A percentile compares a stretch with the other conserved stretches of the same genome.
Evolutionary conservation across 2,113 vertebrate genomes (phyloP).

Genomic region (Columbina picui): DNA sequence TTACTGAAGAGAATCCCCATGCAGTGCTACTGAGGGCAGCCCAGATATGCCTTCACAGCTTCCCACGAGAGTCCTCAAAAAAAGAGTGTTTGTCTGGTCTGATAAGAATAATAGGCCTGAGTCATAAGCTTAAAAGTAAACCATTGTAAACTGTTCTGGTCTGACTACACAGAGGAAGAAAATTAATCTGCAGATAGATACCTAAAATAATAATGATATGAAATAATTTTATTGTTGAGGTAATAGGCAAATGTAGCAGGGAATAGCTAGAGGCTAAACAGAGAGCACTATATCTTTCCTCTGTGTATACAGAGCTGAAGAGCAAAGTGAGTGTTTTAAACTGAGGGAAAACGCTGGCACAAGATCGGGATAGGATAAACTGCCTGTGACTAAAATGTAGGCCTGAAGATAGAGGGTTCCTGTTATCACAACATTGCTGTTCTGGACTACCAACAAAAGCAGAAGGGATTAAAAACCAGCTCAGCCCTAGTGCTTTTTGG

Average conservation of each 20-base stretch:
- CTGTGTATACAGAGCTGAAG: fast-evolving
- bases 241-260: neutral
- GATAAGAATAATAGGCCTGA: neutral
- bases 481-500: neutral
- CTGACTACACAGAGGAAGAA: neutral
- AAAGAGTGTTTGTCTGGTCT: neutral
- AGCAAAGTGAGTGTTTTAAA: neutral
- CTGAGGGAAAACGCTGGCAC: neutral
- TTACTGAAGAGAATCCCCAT: neutral
- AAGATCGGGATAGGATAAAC: neutral
- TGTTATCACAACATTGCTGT: neutral
- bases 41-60: neutral
- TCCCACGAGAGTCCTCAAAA: neutral
- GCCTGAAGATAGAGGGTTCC: neutral
- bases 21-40: neutral
- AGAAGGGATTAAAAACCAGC: neutral
- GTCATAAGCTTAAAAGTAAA: neutral
- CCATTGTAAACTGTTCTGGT: neutral
- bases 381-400: neutral
- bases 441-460: neutral
- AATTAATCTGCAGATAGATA: neutral
- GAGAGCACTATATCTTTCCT: neutral
- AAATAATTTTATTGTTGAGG: neutral
- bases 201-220: neutral
- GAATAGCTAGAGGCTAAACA: neutral